phyloP scores from a whole-genome alignment of 1,140 invertebrate species.

The Pseudomyrmex flavicornis region DNA sequence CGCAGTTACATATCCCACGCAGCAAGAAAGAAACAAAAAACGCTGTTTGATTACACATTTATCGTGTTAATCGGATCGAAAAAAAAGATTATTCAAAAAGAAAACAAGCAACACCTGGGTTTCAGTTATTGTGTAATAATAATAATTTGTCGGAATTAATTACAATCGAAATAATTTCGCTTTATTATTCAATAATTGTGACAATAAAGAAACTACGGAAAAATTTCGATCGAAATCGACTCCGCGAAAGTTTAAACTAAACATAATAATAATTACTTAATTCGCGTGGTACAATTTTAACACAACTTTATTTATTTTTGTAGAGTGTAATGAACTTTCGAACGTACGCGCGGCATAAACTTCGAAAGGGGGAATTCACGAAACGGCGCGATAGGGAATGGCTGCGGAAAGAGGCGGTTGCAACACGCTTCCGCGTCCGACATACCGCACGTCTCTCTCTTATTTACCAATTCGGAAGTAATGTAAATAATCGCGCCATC shows the following conservation, averaged over 20 bases:
- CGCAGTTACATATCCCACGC: neutral
- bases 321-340: neutral
- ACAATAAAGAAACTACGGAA: no score
- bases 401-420: slow-evolving; percentile 77
- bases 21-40: neutral
- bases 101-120: no score
- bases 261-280: neutral
- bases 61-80: neutral
- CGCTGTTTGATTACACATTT: slow-evolving; percentile 3
- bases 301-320: neutral
- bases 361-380: slow-evolving; percentile 41
- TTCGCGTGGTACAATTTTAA: neutral
- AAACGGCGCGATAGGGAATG: slow-evolving; percentile 9
- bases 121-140: no score
- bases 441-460: slow-evolving; percentile 66
- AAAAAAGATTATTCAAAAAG: neutral
- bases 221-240: no score
- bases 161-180: slow-evolving; percentile 4
- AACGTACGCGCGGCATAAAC: neutral
- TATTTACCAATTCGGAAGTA: slow-evolving; percentile 81
- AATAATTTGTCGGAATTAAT: no score
- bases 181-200: neutral
- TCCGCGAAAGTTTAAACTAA: no score
- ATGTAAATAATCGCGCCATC: slow-evolving; percentile 79
- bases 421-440: slow-evolving; percentile 78